Evolutionary conservation across 2,888 invertebrate species (phyloP), one percentile per base, ranked within the genome.

Genomic region (Drosophila eohydei): DNA sequence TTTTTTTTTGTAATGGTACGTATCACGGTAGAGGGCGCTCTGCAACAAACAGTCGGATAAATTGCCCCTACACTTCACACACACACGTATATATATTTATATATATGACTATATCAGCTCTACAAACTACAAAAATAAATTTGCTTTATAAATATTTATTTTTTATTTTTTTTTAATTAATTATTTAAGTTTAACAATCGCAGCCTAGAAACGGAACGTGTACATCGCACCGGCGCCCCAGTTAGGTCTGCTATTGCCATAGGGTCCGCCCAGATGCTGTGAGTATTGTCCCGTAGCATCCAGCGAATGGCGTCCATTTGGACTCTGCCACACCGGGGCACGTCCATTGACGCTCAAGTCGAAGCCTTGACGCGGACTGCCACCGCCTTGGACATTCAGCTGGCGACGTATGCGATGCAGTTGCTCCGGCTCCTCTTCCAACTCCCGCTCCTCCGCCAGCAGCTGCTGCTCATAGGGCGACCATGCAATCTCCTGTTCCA

Each of bases 231-330:
- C 83, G 5, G 71, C 82, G 6, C 90, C 81, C 50, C 48, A 61
- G 71, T 83, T 78, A n/a, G 91, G 81, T 2, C 65, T 81, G 44
- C 91, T 90, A 41, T 84, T 92, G 63, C 92, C 92, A 64, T 86
- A 91, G 9, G 88, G 92, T 43, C 91, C 92, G n/a, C 92, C 92
- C 41, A 91, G 66, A 59, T 92, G 92, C 65, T 91, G 91, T 0
- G 80, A 78, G 41, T 91, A 91, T 16, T 87, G 82, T 0, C 77
- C 91, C 2, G 85, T 83, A 2, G 78, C 92, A 60, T 91, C 90
- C 2, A 91, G 2, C 0, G 84, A 82, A 57, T 91, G 92, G 5
- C 85, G 80, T 16, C 83, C 83, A 43, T 91, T 92, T 6, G 64
- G 44, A 44, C 91, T 92, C 50, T 89, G 81, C 91, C 91, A 92